Conservation (phyloP, 2,113 vertebrate genomes). For the Haliaeetus leucogaster region DNA sequence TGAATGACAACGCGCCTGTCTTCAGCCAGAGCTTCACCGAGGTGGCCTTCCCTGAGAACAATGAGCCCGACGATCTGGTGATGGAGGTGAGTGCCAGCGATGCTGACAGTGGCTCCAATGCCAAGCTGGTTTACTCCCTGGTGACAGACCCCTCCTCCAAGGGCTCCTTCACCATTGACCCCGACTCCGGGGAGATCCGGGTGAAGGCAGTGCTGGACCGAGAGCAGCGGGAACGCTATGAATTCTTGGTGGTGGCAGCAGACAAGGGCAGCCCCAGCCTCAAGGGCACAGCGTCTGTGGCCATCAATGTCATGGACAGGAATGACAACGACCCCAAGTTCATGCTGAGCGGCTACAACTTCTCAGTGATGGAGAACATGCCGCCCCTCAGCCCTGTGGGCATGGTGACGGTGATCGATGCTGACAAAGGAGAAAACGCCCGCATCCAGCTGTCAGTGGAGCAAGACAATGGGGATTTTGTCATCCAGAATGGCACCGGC, state of each 20-base stretch:
- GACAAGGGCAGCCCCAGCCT: conserved; percentile 92
- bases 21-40: conserved; percentile 87
- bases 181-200: conserved; percentile 83
- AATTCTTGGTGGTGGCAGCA: conserved; percentile 87
- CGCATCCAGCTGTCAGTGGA: conserved; percentile 86
- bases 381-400: conserved; percentile 90
- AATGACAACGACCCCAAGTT: conserved; percentile 98
- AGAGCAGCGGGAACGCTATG: conserved; percentile 85
- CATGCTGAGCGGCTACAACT: conserved; percentile 94
- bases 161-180: conserved; percentile 87
- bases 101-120: conserved; percentile 90
- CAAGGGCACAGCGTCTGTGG: conserved; percentile 90
- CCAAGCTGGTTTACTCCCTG: conserved; percentile 88
- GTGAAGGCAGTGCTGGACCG: conserved; percentile 89
- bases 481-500: conserved; percentile 94
- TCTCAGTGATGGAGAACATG: conserved; percentile 96
- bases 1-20: conserved; percentile 90
- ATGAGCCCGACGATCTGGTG: conserved; percentile 85
- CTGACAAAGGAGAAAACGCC: conserved; percentile 92
- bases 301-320: conserved; percentile 88
- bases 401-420: conserved; percentile 92
- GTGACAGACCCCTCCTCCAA: conserved; percentile 74
- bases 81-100: conserved; percentile 85
- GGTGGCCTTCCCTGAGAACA: conserved; percentile 90
- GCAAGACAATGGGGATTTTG: conserved; percentile 93